These are phyloP conservation scores for Calephelis perditalis DNA, from an alignment of 2,888 invertebrate genomes.

Conservation along the genomic window DNA sequence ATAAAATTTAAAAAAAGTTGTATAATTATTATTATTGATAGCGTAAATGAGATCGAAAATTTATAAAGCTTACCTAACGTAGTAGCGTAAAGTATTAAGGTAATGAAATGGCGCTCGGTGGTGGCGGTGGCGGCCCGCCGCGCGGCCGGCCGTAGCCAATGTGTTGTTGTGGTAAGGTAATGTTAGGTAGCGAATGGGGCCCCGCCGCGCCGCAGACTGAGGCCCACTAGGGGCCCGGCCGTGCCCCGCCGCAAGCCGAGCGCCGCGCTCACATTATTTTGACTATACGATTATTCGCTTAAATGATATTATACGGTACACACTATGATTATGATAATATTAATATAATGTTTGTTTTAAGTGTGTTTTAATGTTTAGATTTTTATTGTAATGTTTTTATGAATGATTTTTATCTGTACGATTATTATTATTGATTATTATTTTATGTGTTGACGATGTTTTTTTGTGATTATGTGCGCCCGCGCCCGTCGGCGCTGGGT, in stretches of 20 bases:
- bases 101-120: constrained; percentile 55
- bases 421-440: constrained; percentile 78
- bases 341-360: constrained; percentile 79
- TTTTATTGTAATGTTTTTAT: constrained; percentile 79
- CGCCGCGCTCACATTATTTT: constrained; percentile 71
- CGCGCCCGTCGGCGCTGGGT: constrained; percentile 37
- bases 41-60: constrained; percentile 75
- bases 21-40: constrained; percentile 76
- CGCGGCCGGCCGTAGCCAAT: constrained; percentile 42
- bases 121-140: constrained; percentile 54
- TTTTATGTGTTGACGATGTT: constrained; percentile 78
- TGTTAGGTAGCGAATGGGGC: constrained; percentile 28
- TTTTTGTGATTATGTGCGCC: constrained; percentile 73
- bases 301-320: constrained; percentile 76
- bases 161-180: constrained; percentile 41
- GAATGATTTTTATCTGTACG: constrained; percentile 78
- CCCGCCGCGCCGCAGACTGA: constrained; percentile 23
- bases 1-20: constrained; percentile 78
- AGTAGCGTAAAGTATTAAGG: constrained; percentile 77
- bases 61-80: constrained; percentile 78
- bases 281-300: constrained; percentile 77
- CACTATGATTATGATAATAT: constrained; percentile 77
- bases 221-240: constrained; percentile 31
- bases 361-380: constrained; percentile 79
- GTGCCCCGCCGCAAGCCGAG: constrained; percentile 54